Evolutionary conservation across 1,140 invertebrate species (phyloP).

Genomic region (Araneus ventricosus): DNA sequence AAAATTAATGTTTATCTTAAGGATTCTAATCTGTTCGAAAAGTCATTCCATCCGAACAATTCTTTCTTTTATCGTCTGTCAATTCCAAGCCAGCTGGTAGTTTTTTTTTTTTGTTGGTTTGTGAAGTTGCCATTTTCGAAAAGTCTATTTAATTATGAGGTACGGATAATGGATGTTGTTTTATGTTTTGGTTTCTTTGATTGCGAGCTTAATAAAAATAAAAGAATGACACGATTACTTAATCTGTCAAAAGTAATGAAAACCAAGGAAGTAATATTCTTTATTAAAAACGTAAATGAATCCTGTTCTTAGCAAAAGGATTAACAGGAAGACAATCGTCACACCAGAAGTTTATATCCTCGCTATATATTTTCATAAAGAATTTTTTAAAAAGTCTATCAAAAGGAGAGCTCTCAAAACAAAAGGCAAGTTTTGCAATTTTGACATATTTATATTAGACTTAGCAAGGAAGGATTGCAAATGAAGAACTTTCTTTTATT

Average conservation of each 20-base stretch:
- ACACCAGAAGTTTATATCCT: not conserved
- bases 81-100: not conserved
- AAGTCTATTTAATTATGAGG: not conserved
- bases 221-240: not conserved
- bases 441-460: slow-evolving; percentile 51
- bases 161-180: not conserved
- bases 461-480: slow-evolving; percentile 8
- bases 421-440: slow-evolving; percentile 43
- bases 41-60: not conserved
- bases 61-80: not conserved
- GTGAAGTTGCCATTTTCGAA: not conserved
- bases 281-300: not conserved
- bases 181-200: not conserved
- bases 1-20: not conserved
- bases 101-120: not conserved
- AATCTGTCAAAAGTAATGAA: slow-evolving; percentile 17
- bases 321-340: not conserved
- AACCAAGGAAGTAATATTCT: not conserved
- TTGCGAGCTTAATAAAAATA: not conserved
- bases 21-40: not conserved
- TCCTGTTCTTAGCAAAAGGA: not conserved
- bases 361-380: not conserved
- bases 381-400: not conserved
- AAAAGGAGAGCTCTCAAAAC: not conserved
- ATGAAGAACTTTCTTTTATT: slow-evolving; percentile 13